Base-by-base conservation (phyloP, 2,888 invertebrate species). In the Azorinus chamasolen region DNA sequence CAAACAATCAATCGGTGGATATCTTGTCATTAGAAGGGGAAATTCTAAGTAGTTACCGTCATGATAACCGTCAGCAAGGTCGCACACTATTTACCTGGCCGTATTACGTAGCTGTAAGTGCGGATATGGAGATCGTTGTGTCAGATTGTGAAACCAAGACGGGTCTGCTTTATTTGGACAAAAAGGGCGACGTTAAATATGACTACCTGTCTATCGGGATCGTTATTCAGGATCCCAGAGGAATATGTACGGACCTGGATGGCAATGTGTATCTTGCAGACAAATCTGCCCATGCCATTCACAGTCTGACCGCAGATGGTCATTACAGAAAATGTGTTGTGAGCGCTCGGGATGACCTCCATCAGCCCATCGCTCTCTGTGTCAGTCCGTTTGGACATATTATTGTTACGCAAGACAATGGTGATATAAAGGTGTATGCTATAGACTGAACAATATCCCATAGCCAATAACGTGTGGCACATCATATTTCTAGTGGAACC, bases 381-480 rank as follows among this genome's bases (percentile, higher is more conserved):
- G 79, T 86, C 39, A 86, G 86, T 75, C 86, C 86, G 10, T 86
- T 84, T 55, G 86, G 86, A 25, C 86, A 86, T 53, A 74, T 86
- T 10, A 83, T 86, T 46, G 83, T 86, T 14, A 86, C 86, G 10
- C 86, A 84, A 50, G 86, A 86, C 63, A 86, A 86, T 24, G 86
- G 86, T 16, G 86, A 86, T 50, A 79, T 86, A n/a, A 83, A 83
- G 64, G 84, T 86, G 10, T 86, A 75, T 62, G 78, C 81, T 18
- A 75, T 78, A 16, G 78, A 81, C 62, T 80, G 27, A 66, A 5
- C 18, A 27, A 10, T 48, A 18, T 48, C 8, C n/a, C n/a, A n/a
- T n/a, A n/a, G n/a, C n/a, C n/a, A n/a, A n/a, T n/a, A n/a, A n/a
- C n/a, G n/a, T n/a, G n/a, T n/a, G n/a, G n/a, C n/a, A n/a, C n/a